phyloP scores from a whole-genome alignment of 2,113 vertebrate genomes.

The Laticauda laticaudata region DNA sequence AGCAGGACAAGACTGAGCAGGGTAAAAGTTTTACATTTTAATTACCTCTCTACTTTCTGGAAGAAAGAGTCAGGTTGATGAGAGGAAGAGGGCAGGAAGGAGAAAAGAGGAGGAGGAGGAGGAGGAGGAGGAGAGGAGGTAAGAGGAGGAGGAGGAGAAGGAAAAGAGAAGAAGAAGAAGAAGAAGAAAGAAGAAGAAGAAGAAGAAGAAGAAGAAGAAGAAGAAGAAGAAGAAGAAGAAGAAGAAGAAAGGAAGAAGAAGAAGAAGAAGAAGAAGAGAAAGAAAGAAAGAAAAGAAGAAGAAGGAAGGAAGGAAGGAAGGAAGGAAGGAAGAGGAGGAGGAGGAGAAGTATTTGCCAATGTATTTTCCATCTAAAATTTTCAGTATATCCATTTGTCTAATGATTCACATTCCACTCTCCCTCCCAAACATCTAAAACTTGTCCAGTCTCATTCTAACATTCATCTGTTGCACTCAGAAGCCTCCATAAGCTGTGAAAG shows the following conservation, averaged over 20 bases:
- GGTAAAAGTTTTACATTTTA: no score
- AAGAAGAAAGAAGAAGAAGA: accelerated
- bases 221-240: accelerated
- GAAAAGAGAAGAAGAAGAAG: accelerated
- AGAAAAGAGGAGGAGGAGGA: no score
- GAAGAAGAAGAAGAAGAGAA: accelerated
- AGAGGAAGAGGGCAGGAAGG: no score
- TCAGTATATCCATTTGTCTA: neutral
- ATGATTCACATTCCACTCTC: neutral
- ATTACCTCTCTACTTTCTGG: no score
- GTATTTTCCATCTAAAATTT: neutral
- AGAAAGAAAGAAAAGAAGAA: accelerated
- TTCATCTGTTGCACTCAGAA: neutral
- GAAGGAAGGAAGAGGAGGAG: no score
- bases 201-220: no score
- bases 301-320: no score
- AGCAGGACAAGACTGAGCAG: no score
- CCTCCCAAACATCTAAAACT: neutral
- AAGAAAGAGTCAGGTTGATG: no score
- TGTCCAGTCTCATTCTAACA: neutral
- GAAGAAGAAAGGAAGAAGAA: accelerated
- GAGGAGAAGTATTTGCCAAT: neutral
- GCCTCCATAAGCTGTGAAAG: neutral
- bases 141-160: no score
- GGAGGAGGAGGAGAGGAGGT: no score